These are phyloP conservation scores for Apis mellifera DNA, from an alignment of 1,140 invertebrate species.

Conservation along the genomic window DNA sequence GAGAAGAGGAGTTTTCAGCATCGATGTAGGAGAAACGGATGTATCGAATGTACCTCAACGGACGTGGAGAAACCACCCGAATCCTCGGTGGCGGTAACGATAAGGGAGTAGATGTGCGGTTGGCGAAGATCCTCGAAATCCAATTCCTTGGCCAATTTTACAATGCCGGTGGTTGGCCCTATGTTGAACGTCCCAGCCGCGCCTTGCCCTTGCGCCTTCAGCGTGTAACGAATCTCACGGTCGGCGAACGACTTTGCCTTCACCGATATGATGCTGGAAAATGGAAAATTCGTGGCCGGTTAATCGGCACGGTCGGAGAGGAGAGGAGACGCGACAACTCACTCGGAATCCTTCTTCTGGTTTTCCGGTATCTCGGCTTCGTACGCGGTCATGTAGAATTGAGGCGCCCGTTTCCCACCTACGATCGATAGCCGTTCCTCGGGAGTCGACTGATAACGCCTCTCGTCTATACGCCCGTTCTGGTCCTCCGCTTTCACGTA, in stretches of 20 bases:
- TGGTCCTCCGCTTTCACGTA: slow-evolving; percentile 98
- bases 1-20: too few relatives aligned
- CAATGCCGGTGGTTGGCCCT: slow-evolving; percentile 95
- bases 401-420: slow-evolving; percentile 95
- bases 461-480: slow-evolving; percentile 94
- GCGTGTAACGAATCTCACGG: slow-evolving; percentile 95
- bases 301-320: too few relatives aligned
- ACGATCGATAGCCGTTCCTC: slow-evolving; percentile 96
- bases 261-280: slow-evolving; percentile 94
- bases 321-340: slow-evolving; percentile 62
- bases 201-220: slow-evolving; percentile 96
- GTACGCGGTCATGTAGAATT: slow-evolving; percentile 96
- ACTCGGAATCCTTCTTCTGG: slow-evolving; percentile 98
- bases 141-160: slow-evolving; percentile 96
- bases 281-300: not conserved
- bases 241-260: slow-evolving; percentile 98
- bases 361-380: slow-evolving; percentile 97
- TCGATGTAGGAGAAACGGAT: too few relatives aligned
- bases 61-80: slow-evolving; percentile 97
- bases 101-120: slow-evolving; percentile 94
- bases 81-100: slow-evolving; percentile 97
- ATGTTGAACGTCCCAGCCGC: slow-evolving; percentile 97
- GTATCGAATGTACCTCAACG: slow-evolving; percentile 88
- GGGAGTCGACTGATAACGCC: slow-evolving; percentile 93
- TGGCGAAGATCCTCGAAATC: slow-evolving; percentile 97